A percentile compares a stretch with the other conserved stretches of the same genome.
Evolutionary conservation across 1,140 invertebrate genomes (phyloP).

Genomic region (Cherax quadricarinatus): DNA sequence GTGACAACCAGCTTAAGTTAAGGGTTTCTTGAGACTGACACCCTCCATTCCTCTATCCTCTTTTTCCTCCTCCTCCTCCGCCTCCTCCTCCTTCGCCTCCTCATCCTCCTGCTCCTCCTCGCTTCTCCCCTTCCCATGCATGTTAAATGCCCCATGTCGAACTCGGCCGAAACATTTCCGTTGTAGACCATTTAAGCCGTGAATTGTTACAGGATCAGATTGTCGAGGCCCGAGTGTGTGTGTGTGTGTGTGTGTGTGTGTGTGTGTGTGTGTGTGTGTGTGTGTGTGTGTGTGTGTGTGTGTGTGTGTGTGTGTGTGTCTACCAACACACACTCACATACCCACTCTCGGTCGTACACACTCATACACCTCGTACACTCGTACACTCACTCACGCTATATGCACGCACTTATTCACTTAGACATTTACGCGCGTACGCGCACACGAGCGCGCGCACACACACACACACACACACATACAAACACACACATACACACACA

Average conservation of each 20-base stretch:
- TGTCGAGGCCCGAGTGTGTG: background rate
- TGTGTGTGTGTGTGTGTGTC: too few relatives aligned
- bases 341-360: too few relatives aligned
- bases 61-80: background rate
- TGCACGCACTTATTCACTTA: too few relatives aligned
- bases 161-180: slow-evolving; percentile 48
- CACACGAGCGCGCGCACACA: too few relatives aligned
- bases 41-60: background rate
- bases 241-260: too few relatives aligned
- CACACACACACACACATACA: too few relatives aligned
- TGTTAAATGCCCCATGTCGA: slow-evolving; percentile 49
- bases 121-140: slow-evolving; percentile 22
- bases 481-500: too few relatives aligned
- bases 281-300: too few relatives aligned
- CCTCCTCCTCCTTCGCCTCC: background rate
- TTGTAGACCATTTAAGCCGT: slow-evolving; percentile 30
- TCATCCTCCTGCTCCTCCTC: background rate
- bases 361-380: too few relatives aligned
- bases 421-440: too few relatives aligned
- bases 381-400: too few relatives aligned
- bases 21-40: background rate
- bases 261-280: background rate
- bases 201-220: slow-evolving; percentile 40
- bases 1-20: background rate
- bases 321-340: background rate